Conservation (phyloP, 2,888 invertebrate species). For the Lycocerus yunnanus region DNA sequence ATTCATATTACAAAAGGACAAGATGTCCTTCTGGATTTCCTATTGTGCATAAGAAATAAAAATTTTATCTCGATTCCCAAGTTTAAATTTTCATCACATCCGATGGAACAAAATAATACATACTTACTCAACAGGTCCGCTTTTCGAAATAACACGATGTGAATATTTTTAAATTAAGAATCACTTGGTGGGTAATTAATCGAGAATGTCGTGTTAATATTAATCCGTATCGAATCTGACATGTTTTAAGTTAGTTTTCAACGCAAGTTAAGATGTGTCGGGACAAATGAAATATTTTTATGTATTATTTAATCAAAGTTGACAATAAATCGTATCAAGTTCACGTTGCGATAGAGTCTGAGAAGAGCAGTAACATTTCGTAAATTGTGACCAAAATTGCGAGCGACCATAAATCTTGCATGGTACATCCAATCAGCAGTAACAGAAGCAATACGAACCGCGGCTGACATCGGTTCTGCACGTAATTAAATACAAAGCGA, state of each 20-base stretch:
- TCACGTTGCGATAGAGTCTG: slow-evolving; percentile 1
- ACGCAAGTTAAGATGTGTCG: not conserved
- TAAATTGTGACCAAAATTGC: slow-evolving; percentile 26
- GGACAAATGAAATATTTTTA: not conserved
- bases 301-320: slow-evolving; percentile 1
- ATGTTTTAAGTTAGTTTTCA: not conserved
- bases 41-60: no score
- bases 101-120: not conserved
- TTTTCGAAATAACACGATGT: not conserved
- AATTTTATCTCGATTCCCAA: no score
- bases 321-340: slow-evolving; percentile 2
- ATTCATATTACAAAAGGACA: not conserved
- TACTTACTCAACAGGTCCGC: not conserved
- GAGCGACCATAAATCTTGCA: slow-evolving; percentile 23
- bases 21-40: no score
- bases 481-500: slow-evolving; percentile 34
- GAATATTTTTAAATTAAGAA: not conserved
- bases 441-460: slow-evolving; percentile 29
- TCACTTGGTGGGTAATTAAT: not conserved
- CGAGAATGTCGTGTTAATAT: not conserved
- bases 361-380: slow-evolving; percentile 10
- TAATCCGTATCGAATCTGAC: not conserved
- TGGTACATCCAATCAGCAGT: slow-evolving; percentile 31
- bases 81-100: not conserved
- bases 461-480: slow-evolving; percentile 31